A percentile compares a stretch with the other conserved stretches of the same genome.
phyloP scores from a whole-genome alignment of 2,797 vertebrate genomes.

The Hydrophis major region DNA sequence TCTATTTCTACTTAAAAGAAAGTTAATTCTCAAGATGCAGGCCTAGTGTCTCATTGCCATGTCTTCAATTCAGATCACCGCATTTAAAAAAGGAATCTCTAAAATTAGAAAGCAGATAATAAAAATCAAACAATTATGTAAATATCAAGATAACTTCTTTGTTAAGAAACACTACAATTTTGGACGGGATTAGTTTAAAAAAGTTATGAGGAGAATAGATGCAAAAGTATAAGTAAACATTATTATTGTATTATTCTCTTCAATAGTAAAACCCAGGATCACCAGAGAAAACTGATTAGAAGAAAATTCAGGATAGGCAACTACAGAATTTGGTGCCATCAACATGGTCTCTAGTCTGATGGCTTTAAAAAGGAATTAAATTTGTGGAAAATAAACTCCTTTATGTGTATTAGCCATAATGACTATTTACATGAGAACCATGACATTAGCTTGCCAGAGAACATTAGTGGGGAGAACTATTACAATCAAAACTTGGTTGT shows the following conservation, averaged over 20 bases:
- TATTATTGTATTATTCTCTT: not conserved
- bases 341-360: not conserved
- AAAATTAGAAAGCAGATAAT: not conserved
- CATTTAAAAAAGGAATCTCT: not conserved
- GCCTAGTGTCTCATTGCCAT: not conserved
- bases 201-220: not conserved
- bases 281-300: not conserved
- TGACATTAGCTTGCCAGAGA: not conserved
- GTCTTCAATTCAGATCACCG: not conserved
- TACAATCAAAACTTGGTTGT: not conserved
- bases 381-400: not conserved
- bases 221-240: not conserved
- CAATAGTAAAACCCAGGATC: not conserved
- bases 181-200: not conserved
- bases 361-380: not conserved
- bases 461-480: too few relatives aligned
- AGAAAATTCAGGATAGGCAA: not conserved
- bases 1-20: not conserved
- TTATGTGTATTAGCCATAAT: not conserved
- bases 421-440: not conserved
- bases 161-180: not conserved
- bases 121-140: not conserved
- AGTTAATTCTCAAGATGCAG: not conserved
- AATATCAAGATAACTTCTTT: too few relatives aligned
- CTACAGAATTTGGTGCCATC: not conserved